These are phyloP conservation scores for Tetramorium simillimum DNA, from an alignment of 1,140 invertebrate species.

Conservation along the genomic window DNA sequence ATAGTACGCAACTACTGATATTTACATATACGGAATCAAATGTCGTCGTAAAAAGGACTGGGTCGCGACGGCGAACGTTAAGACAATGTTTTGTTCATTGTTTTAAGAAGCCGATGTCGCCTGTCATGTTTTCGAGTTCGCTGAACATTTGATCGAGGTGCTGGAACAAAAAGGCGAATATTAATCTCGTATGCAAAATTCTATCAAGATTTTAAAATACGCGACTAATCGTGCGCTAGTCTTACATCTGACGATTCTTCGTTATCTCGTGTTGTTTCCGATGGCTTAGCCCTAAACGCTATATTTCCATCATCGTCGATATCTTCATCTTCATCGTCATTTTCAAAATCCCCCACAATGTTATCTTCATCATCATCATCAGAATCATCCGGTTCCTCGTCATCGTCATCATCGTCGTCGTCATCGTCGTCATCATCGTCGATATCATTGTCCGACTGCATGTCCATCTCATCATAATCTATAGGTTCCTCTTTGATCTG, in stretches of 20 bases:
- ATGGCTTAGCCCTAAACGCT: constrained; percentile 24
- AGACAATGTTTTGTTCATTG: constrained; percentile 15
- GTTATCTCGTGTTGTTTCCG: constrained; percentile 35
- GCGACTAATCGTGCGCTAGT: constrained; percentile 17
- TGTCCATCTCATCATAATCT: constrained; percentile 82
- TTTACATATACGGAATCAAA: constrained; percentile 71
- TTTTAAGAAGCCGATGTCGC: constrained; percentile 76
- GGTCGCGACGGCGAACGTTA: not conserved
- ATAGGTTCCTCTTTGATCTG: constrained; percentile 83
- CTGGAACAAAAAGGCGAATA: constrained; percentile 74
- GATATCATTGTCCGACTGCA: constrained; percentile 70
- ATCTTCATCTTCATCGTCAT: constrained; percentile 68
- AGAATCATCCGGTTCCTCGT: constrained; percentile 70
- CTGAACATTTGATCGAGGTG: constrained; percentile 83
- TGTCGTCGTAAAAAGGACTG: constrained; percentile 50
- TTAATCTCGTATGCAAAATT: constrained; percentile 27
- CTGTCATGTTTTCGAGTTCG: constrained; percentile 80
- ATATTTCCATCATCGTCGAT: constrained; percentile 48
- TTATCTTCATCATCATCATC: constrained; percentile 75
- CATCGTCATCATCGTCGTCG: constrained; percentile 69
- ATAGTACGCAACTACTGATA: constrained; percentile 64
- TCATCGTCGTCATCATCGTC: constrained; percentile 73
- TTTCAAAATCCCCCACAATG: constrained; percentile 71
- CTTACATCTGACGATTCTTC: constrained; percentile 78
- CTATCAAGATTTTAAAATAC: not conserved